Conservation (phyloP, 2,797 vertebrate species). For the Rousettus madagascariensis region DNA sequence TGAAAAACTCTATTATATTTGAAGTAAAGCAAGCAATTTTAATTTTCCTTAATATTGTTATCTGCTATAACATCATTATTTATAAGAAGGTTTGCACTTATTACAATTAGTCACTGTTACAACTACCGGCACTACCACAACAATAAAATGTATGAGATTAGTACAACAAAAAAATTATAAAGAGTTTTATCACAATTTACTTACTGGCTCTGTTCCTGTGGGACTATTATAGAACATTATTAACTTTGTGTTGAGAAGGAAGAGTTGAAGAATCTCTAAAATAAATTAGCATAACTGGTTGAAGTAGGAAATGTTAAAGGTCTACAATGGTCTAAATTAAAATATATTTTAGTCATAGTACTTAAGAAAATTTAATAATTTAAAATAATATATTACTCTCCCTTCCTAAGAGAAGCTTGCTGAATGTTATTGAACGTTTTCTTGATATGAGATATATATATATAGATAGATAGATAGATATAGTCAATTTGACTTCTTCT, state of each 20-base stretch:
- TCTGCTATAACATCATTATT: background rate
- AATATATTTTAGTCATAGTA: constrained; percentile 5
- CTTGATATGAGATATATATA: background rate
- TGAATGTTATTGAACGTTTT: background rate
- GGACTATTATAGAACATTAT: background rate
- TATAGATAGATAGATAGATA: background rate
- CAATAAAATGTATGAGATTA: background rate
- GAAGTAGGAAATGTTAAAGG: background rate
- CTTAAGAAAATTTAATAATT: background rate
- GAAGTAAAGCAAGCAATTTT: background rate
- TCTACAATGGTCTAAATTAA: background rate
- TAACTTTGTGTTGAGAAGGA: background rate
- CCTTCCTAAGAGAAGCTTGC: background rate
- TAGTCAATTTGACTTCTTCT: background rate
- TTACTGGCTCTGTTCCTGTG: background rate
- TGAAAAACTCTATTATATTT: constrained; percentile 46
- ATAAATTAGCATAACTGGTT: background rate
- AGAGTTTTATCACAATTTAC: background rate
- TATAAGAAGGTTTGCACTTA: background rate
- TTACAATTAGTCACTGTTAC: background rate
- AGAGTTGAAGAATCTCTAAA: background rate
- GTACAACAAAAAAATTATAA: background rate
- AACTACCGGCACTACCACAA: background rate
- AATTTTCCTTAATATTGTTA: background rate
- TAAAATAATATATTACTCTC: background rate